These are phyloP conservation scores for Takifugu flavidus DNA, from an alignment of 2,113 vertebrate species.

Conservation along the genomic window DNA sequence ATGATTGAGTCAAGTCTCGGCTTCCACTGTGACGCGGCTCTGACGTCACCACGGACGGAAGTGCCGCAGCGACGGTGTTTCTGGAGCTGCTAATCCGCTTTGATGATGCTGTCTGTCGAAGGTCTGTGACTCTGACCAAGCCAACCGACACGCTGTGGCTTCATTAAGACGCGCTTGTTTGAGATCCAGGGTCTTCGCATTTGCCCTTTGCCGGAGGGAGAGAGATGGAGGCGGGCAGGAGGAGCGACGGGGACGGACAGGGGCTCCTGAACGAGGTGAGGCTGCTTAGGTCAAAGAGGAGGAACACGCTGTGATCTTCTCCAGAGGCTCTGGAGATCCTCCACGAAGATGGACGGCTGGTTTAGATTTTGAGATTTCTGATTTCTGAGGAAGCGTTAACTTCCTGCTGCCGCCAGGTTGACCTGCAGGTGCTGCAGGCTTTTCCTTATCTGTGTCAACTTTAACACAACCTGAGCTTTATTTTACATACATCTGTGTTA, in stretches of 20 bases:
- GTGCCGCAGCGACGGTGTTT: conserved; percentile 24
- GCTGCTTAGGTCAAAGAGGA: neutral
- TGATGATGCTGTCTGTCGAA: conserved; percentile 14
- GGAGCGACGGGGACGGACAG: conserved; percentile 91
- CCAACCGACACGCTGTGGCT: neutral
- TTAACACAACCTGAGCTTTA: too few relatives aligned
- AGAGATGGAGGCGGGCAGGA: conserved; percentile 74
- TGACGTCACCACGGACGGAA: conserved; percentile 45
- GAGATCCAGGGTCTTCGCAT: too few relatives aligned
- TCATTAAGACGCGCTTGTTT: too few relatives aligned
- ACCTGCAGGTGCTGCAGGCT: too few relatives aligned
- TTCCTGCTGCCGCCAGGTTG: too few relatives aligned
- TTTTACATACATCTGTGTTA: too few relatives aligned
- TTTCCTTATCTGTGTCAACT: too few relatives aligned
- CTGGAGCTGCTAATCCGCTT: conserved; percentile 34
- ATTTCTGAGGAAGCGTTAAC: too few relatives aligned
- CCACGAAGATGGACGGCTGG: too few relatives aligned
- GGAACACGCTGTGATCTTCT: neutral
- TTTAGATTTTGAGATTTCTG: too few relatives aligned
- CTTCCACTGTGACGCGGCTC: conserved; percentile 5
- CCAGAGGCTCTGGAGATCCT: neutral
- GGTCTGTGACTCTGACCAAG: conserved; percentile 5
- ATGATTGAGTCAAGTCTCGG: too few relatives aligned
- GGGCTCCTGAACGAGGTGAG: conserved; percentile 91
- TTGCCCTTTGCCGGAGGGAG: too few relatives aligned